Base-by-base conservation (phyloP, 2,113 vertebrate species). In the Callionymus lyra region DNA sequence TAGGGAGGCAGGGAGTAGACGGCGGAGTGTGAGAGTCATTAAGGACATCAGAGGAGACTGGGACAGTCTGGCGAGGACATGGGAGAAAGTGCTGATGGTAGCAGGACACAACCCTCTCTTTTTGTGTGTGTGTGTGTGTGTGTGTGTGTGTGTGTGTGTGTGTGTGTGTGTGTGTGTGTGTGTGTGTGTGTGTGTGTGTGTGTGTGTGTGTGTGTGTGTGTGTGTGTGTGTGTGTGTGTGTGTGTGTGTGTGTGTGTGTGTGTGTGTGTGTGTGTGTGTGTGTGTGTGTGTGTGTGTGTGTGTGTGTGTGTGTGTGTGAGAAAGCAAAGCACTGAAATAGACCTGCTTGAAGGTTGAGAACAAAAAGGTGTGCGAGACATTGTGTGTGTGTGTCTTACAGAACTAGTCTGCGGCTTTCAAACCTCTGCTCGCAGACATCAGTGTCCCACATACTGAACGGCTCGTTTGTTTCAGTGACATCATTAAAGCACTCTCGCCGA, bases 81-180 rank as follows among this genome's bases (percentile, higher is more conserved):
- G 17, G n/a, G 52, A 16, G 44, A 76, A 80, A 79, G 47, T 77
- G 70, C 72, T 77, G 77, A 75, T 64, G 64, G 37, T 39, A 38
- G 65, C 67, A 56, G 58, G 45, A 74, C 53, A 34, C 16, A 1
- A n/a, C n/a, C n/a, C n/a, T 41, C 48, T 48, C 33, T 35, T 19
- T 16, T 49, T 12, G 6, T 33, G 13, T 38, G 16, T 14, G 27
- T 35, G 16, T 38, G 5, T 49, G 16, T 33, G n/a, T n/a, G n/a
- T n/a, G n/a, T n/a, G n/a, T n/a, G n/a, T n/a, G n/a, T n/a, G n/a
- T n/a, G n/a, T n/a, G n/a, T n/a, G n/a, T n/a, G n/a, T n/a, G n/a
- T n/a, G n/a, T n/a, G n/a, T n/a, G n/a, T n/a, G n/a, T n/a, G n/a
- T n/a, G n/a, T n/a, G n/a, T n/a, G n/a, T n/a, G n/a, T n/a, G n/a